These are phyloP conservation scores for Creontiades dilutus DNA, from an alignment of 2,888 invertebrate genomes.

Conservation along the genomic window DNA sequence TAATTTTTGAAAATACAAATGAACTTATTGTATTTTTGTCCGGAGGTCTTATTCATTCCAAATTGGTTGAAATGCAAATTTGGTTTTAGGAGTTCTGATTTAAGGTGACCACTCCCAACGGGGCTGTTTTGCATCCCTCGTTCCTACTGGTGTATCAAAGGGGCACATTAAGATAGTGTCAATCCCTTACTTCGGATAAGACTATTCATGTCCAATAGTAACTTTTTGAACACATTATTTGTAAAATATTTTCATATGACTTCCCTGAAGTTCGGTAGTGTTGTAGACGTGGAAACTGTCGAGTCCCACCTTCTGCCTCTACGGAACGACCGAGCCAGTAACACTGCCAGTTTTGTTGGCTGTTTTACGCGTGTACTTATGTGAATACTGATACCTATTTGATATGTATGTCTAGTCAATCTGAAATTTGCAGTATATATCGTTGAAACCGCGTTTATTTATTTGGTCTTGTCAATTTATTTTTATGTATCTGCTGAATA, in stretches of 20 bases:
- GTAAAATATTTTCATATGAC: slow-evolving; percentile 10
- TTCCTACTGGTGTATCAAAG: not conserved
- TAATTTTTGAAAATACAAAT: no score
- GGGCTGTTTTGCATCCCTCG: not conserved
- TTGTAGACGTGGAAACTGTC: not conserved
- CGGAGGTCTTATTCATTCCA: not conserved
- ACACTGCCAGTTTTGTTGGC: slow-evolving; percentile 43
- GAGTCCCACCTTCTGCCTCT: not conserved
- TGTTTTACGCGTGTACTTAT: slow-evolving; percentile 61
- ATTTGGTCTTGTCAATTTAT: no score
- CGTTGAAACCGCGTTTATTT: not conserved
- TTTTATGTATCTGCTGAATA: no score
- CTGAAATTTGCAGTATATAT: slow-evolving; percentile 37
- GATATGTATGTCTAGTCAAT: slow-evolving; percentile 64
- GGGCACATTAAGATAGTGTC: not conserved
- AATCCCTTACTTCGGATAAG: not conserved
- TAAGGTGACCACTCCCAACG: not conserved
- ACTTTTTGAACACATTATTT: not conserved
- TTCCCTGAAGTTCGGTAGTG: not conserved
- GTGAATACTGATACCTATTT: slow-evolving; percentile 40
- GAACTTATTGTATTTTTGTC: not conserved
- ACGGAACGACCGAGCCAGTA: not conserved
- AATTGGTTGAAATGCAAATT: not conserved
- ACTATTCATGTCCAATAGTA: not conserved
- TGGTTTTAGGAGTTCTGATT: not conserved